phyloP scores from a whole-genome alignment of 2,888 invertebrate genomes.

The Drosophila multiciliata region DNA sequence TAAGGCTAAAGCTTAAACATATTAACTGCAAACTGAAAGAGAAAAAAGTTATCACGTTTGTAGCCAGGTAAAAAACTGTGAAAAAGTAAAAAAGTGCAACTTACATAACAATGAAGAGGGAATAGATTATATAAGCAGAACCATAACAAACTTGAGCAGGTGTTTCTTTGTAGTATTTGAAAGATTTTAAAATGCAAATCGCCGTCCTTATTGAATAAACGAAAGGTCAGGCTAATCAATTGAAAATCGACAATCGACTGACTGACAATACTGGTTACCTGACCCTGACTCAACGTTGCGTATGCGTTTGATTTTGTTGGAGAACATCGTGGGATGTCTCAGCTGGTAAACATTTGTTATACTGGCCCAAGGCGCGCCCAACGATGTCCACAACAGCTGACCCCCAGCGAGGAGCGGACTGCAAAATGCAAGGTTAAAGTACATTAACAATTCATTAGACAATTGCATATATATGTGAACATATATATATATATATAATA shows the following conservation, averaged over 20 bases:
- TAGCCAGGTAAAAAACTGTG: background rate
- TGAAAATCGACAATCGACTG: slow-evolving; percentile 2
- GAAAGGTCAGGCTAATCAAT: slow-evolving; percentile 37
- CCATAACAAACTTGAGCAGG: background rate
- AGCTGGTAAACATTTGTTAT: slow-evolving; percentile 24
- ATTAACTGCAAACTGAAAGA: background rate
- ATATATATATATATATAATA: slow-evolving; percentile 17
- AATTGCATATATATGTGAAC: slow-evolving; percentile 35
- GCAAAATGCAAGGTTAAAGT: slow-evolving; percentile 66
- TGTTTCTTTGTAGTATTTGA: background rate
- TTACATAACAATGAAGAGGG: slow-evolving; percentile 2
- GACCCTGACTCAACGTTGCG: slow-evolving; percentile 40
- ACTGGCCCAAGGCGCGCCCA: slow-evolving; percentile 40
- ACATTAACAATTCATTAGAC: slow-evolving; percentile 76
- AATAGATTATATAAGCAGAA: background rate
- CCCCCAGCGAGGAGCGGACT: slow-evolving; percentile 36
- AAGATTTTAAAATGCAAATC: slow-evolving; percentile 1
- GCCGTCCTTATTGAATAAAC: slow-evolving; percentile 18
- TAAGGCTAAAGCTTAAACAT: background rate
- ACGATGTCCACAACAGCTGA: slow-evolving; percentile 22
- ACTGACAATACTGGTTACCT: slow-evolving; percentile 27
- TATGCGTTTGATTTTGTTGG: slow-evolving; percentile 26
- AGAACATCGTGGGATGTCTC: slow-evolving; percentile 10
- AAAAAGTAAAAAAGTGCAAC: background rate
- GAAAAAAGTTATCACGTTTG: background rate